phyloP scores from a whole-genome alignment of 2,888 invertebrate species.

The Thelaira solivaga region DNA sequence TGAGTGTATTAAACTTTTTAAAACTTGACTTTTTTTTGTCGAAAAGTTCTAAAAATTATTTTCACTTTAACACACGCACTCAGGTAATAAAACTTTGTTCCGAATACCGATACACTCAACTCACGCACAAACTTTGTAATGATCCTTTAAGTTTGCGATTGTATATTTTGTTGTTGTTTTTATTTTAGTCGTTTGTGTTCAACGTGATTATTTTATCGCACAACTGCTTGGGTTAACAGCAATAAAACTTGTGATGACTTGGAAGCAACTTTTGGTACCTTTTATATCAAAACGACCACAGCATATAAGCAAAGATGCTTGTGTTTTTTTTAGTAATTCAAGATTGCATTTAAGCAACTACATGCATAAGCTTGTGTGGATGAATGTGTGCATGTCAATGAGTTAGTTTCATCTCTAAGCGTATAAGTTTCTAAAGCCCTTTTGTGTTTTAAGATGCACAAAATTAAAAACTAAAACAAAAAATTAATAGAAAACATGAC shows the following conservation, averaged over 20 bases:
- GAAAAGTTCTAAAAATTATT: constrained; percentile 1
- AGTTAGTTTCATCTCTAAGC: too few relatives aligned
- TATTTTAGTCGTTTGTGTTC: constrained; percentile 1
- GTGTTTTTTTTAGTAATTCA: constrained; percentile 43
- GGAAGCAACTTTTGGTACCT: constrained; percentile 43
- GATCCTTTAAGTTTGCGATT: constrained; percentile 51
- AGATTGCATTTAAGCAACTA: constrained; percentile 6
- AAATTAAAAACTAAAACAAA: constrained; percentile 22
- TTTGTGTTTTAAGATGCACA: neutral
- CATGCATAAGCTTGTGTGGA: neutral
- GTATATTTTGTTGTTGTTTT: neutral
- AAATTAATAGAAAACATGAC: constrained; percentile 11
- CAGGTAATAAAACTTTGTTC: constrained; percentile 8
- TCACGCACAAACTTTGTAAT: constrained; percentile 5
- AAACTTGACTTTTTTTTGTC: neutral
- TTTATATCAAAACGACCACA: constrained; percentile 42
- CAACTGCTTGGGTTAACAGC: constrained; percentile 61
- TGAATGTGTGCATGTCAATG: neutral
- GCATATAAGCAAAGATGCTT: constrained; percentile 1
- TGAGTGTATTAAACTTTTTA: constrained; percentile 18
- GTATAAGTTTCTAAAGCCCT: constrained; percentile 37
- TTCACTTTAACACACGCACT: constrained; percentile 28
- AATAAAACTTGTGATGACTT: constrained; percentile 64
- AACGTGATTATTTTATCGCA: constrained; percentile 53
- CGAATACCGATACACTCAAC: neutral